A percentile compares a stretch with the other conserved stretches of the same genome.
Conservation (phyloP, 2,113 vertebrate genomes). For the Pachycephala philippinensis region DNA sequence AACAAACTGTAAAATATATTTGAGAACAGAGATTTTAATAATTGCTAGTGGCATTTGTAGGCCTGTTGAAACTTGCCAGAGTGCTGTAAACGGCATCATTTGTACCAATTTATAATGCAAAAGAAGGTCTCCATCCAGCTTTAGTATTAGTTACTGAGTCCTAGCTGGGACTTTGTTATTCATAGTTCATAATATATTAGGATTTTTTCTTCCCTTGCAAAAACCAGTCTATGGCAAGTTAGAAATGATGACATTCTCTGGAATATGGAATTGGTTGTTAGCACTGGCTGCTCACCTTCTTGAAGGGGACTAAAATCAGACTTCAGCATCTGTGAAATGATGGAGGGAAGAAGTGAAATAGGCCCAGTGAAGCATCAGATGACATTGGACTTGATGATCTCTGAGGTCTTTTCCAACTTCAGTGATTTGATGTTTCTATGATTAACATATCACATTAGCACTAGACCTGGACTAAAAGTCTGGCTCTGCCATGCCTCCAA, state of each 20-base stretch:
- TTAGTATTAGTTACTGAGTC: background rate
- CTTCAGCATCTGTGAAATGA: background rate
- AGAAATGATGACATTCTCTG: background rate
- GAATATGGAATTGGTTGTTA: background rate
- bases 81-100: background rate
- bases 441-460: background rate
- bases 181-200: background rate
- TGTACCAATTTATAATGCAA: background rate
- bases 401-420: background rate
- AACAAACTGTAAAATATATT: background rate
- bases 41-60: constrained; percentile 2
- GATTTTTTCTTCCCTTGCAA: background rate
- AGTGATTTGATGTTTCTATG: accelerated
- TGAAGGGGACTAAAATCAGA: background rate
- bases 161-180: background rate
- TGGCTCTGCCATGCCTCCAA: background rate
- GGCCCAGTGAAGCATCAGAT: background rate
- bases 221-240: background rate
- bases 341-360: background rate
- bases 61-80: background rate
- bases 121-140: background rate
- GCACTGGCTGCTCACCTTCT: background rate
- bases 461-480: background rate
- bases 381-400: background rate
- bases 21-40: background rate